Base-by-base conservation (phyloP, 2,113 vertebrate genomes). In the Upupa epops region DNA sequence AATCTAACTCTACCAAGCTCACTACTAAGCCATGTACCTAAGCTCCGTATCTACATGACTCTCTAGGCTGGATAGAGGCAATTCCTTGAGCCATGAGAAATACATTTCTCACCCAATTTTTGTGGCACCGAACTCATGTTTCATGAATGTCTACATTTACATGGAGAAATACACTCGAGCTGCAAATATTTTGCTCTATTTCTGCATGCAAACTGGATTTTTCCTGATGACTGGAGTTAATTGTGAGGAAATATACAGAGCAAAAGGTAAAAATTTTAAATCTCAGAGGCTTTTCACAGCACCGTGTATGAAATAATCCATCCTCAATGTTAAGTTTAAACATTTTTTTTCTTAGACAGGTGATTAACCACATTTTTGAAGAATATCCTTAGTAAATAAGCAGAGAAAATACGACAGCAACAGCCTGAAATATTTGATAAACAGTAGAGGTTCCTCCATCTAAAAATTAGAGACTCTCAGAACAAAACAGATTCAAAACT, bases 361-460 rank as follows among this genome's bases (percentile, higher is more conserved):
- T 63, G 54, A 64, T 40, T 90, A 88, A 54, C 37, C 56, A 11
- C 66, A 63, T 70, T 94, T 96, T 86, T 94, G 21, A 75, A 65
- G 15, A 88, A 8, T 75, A 56, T 51, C 51, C 83, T 59, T 66
- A 78, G 61, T 68, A 96, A 96, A 94, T 75, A 83, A 93, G 29
- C 37, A 83, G 76, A 92, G 52, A 95, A 96, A 83, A 42, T 52
- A 42, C 94, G 80, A 74, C 71, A 95, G 40, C 26, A 97, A 86
- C 26, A 89, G 75, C 93, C 93, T 92, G 90, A 96, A 88, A 88
- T 95, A 85, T 90, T 79, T 97, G 51, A 96, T 93, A 88, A 96
- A 93, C 78, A 91, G 59, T 69, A 90, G 64, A 94, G 37, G 8
- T 84, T 94, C 58, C 17, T 74, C 45, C 64, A 85, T 88, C 94